Conservation (phyloP, 2,797 vertebrate genomes). For the Phataginus tetradactyla region DNA sequence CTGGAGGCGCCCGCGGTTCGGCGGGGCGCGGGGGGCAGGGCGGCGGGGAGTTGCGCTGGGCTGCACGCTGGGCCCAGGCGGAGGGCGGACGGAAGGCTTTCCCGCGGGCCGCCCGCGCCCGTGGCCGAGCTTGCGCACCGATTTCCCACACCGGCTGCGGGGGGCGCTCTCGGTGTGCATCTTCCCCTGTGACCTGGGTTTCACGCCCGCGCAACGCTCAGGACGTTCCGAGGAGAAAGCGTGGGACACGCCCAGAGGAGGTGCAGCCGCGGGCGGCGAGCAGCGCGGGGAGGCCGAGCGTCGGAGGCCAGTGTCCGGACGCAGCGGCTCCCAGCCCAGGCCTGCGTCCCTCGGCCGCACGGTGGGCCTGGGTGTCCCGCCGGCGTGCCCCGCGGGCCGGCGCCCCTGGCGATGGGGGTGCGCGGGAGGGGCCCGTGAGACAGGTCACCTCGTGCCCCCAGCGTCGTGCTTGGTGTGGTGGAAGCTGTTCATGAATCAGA, state of each 20-base stretch:
- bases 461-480: not conserved
- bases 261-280: accelerated
- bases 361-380: not conserved
- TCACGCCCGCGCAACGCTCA: slow-evolving; percentile 92
- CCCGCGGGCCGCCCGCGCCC: slow-evolving; percentile 93
- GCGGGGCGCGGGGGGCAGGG: slow-evolving; percentile 94
- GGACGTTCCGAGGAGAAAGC: slow-evolving; percentile 93
- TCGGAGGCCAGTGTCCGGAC: not conserved
- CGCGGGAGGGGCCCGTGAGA: not conserved
- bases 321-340: not conserved
- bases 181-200: slow-evolving; percentile 88
- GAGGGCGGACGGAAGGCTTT: slow-evolving; percentile 92
- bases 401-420: not conserved
- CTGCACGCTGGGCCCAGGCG: slow-evolving; percentile 95
- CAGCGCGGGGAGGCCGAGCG: no score
- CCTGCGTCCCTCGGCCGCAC: not conserved
- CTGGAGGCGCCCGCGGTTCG: slow-evolving; percentile 92
- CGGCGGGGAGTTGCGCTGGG: slow-evolving; percentile 92
- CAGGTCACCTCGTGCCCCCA: no score
- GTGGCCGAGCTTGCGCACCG: slow-evolving; percentile 83
- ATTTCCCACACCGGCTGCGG: slow-evolving; percentile 87
- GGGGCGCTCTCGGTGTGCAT: slow-evolving; percentile 88
- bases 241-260: slow-evolving; percentile 89
- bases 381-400: accelerated
- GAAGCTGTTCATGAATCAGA: not conserved